phyloP scores from a whole-genome alignment of 2,888 invertebrate species.

The Thyatira batis region DNA sequence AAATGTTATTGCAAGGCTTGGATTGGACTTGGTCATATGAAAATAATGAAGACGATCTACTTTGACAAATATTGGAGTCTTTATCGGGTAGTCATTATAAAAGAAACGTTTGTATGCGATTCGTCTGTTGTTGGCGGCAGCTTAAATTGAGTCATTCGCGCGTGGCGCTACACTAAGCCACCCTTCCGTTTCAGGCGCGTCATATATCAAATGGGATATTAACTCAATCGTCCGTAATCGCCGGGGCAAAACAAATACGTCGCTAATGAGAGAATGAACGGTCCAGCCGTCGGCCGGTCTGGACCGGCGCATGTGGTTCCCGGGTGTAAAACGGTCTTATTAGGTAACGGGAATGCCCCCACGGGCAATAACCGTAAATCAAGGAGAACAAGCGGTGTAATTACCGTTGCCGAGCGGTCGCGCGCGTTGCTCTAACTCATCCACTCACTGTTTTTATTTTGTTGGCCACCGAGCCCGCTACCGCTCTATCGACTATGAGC shows the following conservation, averaged over 20 bases:
- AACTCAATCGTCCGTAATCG: slow-evolving; percentile 74
- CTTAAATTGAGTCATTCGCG: slow-evolving; percentile 47
- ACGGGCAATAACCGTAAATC: slow-evolving; percentile 83
- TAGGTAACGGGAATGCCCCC: slow-evolving; percentile 81
- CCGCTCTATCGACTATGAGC: slow-evolving; percentile 77
- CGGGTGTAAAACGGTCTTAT: slow-evolving; percentile 81
- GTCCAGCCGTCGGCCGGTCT: slow-evolving; percentile 54
- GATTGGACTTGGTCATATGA: slow-evolving; percentile 6
- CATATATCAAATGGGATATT: slow-evolving; percentile 74
- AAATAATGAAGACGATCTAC: slow-evolving; percentile 4
- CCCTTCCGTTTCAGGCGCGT: slow-evolving; percentile 61
- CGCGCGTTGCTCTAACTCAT: slow-evolving; percentile 79
- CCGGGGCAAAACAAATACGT: slow-evolving; percentile 73
- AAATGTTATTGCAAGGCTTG: slow-evolving; percentile 6
- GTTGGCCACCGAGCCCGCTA: slow-evolving; percentile 69
- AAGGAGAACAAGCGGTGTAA: slow-evolving; percentile 83
- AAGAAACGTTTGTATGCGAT: not conserved
- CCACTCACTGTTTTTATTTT: slow-evolving; percentile 79
- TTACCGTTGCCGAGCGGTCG: slow-evolving; percentile 80
- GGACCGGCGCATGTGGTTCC: slow-evolving; percentile 73
- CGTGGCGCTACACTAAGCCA: slow-evolving; percentile 42
- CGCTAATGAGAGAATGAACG: slow-evolving; percentile 77
- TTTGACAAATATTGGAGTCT: no score
- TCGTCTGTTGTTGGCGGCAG: slow-evolving; percentile 35
- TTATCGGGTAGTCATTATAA: no score